These are phyloP conservation scores for Habropoda laboriosa DNA, from an alignment of 1,140 invertebrate genomes.

Conservation along the genomic window DNA sequence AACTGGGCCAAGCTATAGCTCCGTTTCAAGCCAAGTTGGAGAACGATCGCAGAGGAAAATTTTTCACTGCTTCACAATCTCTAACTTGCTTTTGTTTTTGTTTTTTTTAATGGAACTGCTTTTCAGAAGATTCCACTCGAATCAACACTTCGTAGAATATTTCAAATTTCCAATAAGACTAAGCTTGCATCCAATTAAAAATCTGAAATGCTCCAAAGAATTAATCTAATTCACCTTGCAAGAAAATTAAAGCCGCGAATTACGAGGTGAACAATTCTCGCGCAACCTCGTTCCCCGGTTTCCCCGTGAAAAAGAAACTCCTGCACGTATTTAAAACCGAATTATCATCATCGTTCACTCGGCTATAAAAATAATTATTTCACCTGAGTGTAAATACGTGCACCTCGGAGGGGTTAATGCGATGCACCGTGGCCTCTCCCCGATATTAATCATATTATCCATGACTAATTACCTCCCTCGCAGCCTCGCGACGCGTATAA, in stretches of 20 bases:
- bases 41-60: no score
- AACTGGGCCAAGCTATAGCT: no score
- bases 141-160: no score
- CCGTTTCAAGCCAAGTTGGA: no score
- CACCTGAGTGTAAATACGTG: neutral
- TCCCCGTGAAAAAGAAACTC: neutral
- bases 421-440: neutral
- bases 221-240: no score
- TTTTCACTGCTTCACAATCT: no score
- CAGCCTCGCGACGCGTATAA: slow-evolving; percentile 21
- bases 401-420: slow-evolving; percentile 7
- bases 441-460: slow-evolving; percentile 44
- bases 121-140: no score
- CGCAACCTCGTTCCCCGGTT: neutral
- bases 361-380: neutral
- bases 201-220: no score
- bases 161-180: no score
- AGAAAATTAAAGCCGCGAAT: slow-evolving; percentile 5
- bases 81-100: no score
- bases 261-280: neutral
- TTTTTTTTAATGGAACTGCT: no score
- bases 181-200: no score
- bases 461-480: slow-evolving; percentile 41
- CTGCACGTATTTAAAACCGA: neutral
- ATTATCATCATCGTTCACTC: neutral